Conservation (phyloP, 2,888 invertebrate species). For the Drosophila histrio region DNA sequence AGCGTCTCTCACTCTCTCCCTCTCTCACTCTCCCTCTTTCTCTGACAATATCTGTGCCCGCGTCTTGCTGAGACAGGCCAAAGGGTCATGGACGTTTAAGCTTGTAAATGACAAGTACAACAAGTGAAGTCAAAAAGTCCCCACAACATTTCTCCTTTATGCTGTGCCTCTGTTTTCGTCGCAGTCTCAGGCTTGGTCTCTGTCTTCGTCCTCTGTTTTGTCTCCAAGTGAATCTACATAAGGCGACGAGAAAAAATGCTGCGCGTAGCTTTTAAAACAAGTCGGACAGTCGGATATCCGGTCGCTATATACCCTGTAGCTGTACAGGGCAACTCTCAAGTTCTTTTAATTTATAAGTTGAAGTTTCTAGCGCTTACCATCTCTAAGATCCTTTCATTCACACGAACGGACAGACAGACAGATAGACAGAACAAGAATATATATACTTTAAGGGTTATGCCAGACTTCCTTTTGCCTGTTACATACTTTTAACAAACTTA, state of each 20-base stretch:
- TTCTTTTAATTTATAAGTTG: neutral
- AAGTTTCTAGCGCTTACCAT: neutral
- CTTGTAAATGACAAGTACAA: constrained; percentile 67
- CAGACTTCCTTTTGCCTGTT: no score
- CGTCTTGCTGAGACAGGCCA: constrained; percentile 61
- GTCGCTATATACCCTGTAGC: no score
- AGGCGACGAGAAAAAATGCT: constrained; percentile 31
- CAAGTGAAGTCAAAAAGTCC: constrained; percentile 4
- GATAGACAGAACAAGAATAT: no score
- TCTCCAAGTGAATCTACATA: constrained; percentile 25
- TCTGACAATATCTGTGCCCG: constrained; percentile 5
- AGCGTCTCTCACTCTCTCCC: neutral
- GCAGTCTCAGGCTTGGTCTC: constrained; percentile 10
- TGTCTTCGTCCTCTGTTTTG: neutral
- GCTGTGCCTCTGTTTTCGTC: neutral
- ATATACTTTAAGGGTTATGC: no score
- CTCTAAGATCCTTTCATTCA: no score
- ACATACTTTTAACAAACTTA: no score
- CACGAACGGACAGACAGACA: no score
- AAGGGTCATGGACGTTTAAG: constrained; percentile 77
- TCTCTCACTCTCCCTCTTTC: constrained; percentile 1
- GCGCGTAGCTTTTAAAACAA: constrained; percentile 40
- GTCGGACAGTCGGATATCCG: no score
- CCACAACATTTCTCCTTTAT: constrained; percentile 11
- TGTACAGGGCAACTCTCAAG: no score